phyloP scores from a whole-genome alignment of 2,797 vertebrate species.

The Cirrhinus molitorella region DNA sequence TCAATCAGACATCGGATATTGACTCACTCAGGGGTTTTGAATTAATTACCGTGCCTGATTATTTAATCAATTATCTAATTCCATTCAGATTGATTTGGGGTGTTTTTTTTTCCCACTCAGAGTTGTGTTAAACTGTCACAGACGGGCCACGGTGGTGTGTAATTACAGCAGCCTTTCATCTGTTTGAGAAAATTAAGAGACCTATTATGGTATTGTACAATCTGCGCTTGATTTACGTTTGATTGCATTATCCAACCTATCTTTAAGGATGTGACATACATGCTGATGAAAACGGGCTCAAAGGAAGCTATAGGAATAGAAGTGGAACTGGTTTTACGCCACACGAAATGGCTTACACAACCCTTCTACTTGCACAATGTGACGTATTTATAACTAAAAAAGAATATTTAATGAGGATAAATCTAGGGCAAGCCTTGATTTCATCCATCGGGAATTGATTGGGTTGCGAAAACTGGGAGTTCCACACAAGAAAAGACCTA shows the following conservation, averaged over 20 bases:
- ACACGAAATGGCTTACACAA: neutral
- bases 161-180: constrained; percentile 76
- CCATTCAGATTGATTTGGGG: constrained; percentile 73
- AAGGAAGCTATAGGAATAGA: constrained; percentile 6
- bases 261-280: constrained; percentile 56
- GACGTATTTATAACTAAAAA: constrained; percentile 12
- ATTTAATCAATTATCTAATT: constrained; percentile 82
- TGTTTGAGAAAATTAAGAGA: constrained; percentile 70
- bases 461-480: neutral
- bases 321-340: neutral
- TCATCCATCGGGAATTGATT: constrained; percentile 6
- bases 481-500: neutral
- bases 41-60: constrained; percentile 79
- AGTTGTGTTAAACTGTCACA: constrained; percentile 56
- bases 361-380: neutral
- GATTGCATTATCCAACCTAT: constrained; percentile 62
- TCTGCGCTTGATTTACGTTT: constrained; percentile 73
- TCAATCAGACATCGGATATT: constrained; percentile 61
- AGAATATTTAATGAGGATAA: constrained; percentile 2
- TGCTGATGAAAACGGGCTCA: constrained; percentile 38
- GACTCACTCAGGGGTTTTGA: constrained; percentile 65
- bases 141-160: constrained; percentile 70
- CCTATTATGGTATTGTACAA: constrained; percentile 77
- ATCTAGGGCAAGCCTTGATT: constrained; percentile 24
- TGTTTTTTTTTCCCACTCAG: constrained; percentile 64